Evolutionary conservation across 30 jellyfish, hydroid and myxozoan species (phyloP).

Genomic region (Hydractinia symbiolongicarpus): DNA sequence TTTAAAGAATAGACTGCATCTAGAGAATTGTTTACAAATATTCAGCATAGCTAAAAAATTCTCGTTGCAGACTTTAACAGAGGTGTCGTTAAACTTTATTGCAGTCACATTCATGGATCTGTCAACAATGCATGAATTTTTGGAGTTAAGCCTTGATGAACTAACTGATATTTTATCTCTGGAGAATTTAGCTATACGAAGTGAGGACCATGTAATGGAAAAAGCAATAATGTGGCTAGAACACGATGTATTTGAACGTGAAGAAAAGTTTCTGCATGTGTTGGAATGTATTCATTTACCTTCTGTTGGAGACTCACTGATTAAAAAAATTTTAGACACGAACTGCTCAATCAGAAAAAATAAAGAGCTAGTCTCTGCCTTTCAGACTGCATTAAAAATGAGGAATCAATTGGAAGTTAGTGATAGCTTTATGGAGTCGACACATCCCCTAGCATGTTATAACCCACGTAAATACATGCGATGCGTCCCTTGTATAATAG

Average conservation of each 20-base stretch:
- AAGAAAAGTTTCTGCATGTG: constrained; percentile 31
- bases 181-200: constrained; percentile 59
- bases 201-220: constrained; percentile 54
- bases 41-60: constrained; percentile 65
- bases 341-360: neutral
- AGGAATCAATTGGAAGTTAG: neutral
- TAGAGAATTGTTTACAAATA: constrained; percentile 57
- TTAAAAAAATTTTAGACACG: neutral
- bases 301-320: constrained; percentile 49
- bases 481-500: constrained; percentile 55
- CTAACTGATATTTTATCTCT: constrained; percentile 36
- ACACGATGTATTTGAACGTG: constrained; percentile 35
- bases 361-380: neutral
- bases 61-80: constrained; percentile 49
- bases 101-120: constrained; percentile 54
- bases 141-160: constrained; percentile 42
- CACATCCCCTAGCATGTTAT: constrained; percentile 37
- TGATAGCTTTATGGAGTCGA: neutral
- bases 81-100: constrained; percentile 47
- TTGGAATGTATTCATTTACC: constrained; percentile 66
- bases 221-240: constrained; percentile 63
- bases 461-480: constrained; percentile 72
- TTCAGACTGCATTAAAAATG: neutral
- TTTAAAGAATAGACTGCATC: constrained; percentile 50
- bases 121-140: constrained; percentile 46